These are phyloP conservation scores for Hypotaenidia philippensis DNA, from an alignment of 2,797 vertebrate genomes.

Conservation along the genomic window DNA sequence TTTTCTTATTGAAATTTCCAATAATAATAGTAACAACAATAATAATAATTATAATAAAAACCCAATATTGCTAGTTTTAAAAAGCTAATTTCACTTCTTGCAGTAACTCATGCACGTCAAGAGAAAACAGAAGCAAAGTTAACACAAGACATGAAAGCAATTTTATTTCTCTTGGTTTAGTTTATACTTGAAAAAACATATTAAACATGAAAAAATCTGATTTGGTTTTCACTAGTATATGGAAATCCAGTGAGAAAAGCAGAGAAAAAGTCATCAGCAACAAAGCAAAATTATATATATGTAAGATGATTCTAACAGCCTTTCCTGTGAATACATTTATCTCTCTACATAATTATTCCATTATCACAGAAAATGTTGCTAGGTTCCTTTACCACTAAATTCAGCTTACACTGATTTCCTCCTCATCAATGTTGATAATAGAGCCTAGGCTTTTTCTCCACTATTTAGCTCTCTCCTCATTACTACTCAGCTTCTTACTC, in stretches of 20 bases:
- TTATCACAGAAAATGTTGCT: constrained; percentile 23
- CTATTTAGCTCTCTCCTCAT: neutral
- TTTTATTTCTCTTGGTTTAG: neutral
- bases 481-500: neutral
- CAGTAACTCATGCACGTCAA: neutral
- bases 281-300: neutral
- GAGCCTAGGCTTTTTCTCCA: neutral
- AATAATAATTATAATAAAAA: neutral
- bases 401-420: neutral
- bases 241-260: neutral
- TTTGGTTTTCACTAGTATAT: neutral
- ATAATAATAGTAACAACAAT: neutral
- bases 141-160: neutral
- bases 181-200: neutral
- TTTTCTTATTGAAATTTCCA: neutral
- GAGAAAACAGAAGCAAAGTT: neutral
- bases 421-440: neutral
- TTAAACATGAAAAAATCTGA: neutral
- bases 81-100: neutral
- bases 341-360: constrained; percentile 13
- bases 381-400: constrained; percentile 20
- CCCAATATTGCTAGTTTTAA: neutral
- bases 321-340: constrained; percentile 13
- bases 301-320: neutral
- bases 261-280: neutral